These are phyloP conservation scores for Crossocerus cetratus DNA, from an alignment of 2,888 invertebrate genomes.

Conservation along the genomic window DNA sequence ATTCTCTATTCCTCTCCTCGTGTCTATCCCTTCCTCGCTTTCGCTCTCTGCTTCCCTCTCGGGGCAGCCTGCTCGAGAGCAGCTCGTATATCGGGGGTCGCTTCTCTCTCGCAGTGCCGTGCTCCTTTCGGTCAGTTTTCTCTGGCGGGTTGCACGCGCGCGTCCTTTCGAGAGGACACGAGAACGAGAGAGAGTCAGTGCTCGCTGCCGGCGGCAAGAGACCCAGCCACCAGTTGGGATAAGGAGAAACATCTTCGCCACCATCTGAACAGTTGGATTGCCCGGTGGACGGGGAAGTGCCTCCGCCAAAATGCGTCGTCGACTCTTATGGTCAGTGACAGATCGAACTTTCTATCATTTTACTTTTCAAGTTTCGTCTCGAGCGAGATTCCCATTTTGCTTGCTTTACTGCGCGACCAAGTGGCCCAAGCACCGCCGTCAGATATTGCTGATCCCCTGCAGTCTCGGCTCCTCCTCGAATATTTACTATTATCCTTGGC, in stretches of 20 bases:
- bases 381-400: too few species aligned
- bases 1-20: conserved; percentile 1
- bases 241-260: conserved; percentile 18
- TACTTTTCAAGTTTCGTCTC: not conserved
- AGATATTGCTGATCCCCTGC: too few species aligned
- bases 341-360: not conserved
- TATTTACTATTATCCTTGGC: too few species aligned
- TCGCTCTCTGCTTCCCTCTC: conserved; percentile 40
- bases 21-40: conserved; percentile 6
- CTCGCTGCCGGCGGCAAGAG: conserved; percentile 16
- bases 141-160: conserved; percentile 67
- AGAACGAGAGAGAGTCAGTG: conserved; percentile 30
- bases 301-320: conserved; percentile 62
- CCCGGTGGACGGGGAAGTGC: conserved; percentile 43
- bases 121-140: conserved; percentile 70
- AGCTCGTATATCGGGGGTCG: conserved; percentile 65
- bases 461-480: too few species aligned
- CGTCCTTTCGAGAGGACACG: conserved; percentile 52
- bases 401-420: too few species aligned
- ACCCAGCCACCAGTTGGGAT: conserved; percentile 32
- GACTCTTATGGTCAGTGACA: conserved; percentile 60
- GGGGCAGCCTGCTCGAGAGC: conserved; percentile 40
- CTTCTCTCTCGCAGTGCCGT: conserved; percentile 62
- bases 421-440: too few species aligned
- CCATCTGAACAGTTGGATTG: conserved; percentile 30